Evolutionary conservation across 2,888 invertebrate species (phyloP).

Genomic region (Gari tellinella): DNA sequence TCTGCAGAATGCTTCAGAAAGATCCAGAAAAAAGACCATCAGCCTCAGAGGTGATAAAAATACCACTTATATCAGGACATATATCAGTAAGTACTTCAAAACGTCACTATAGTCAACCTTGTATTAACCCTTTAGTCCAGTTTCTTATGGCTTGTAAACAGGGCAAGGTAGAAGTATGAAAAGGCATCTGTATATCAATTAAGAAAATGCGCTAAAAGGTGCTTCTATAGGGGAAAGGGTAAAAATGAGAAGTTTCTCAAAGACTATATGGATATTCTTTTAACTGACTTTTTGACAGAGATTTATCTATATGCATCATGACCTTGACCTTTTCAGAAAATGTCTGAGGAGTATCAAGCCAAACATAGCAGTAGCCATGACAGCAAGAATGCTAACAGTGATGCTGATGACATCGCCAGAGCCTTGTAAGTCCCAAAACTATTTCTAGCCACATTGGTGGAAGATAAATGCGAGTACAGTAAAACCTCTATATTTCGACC

Average conservation of each 20-base stretch:
- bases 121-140: not conserved
- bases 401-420: slow-evolving; percentile 76
- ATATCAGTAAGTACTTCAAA: slow-evolving; percentile 74
- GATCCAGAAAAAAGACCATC: slow-evolving; percentile 81
- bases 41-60: slow-evolving; percentile 80
- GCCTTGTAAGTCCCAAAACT: slow-evolving; percentile 73
- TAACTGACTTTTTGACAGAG: no score
- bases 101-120: not conserved
- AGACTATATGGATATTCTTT: no score
- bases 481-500: no score
- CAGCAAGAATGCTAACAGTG: slow-evolving; percentile 71
- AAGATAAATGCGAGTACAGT: no score
- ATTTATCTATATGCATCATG: no score
- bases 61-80: slow-evolving; percentile 79
- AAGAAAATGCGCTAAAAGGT: no score
- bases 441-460: no score
- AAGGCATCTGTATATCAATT: no score
- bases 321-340: slow-evolving; percentile 77
- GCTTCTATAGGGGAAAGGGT: no score
- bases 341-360: slow-evolving; percentile 75
- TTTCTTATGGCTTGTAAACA: no score
- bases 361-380: slow-evolving; percentile 65
- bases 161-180: no score
- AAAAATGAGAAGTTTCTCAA: no score
- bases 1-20: slow-evolving; percentile 81